Base-by-base conservation (phyloP, 1,140 invertebrate genomes). In the Akabosia matsudoensis region DNA sequence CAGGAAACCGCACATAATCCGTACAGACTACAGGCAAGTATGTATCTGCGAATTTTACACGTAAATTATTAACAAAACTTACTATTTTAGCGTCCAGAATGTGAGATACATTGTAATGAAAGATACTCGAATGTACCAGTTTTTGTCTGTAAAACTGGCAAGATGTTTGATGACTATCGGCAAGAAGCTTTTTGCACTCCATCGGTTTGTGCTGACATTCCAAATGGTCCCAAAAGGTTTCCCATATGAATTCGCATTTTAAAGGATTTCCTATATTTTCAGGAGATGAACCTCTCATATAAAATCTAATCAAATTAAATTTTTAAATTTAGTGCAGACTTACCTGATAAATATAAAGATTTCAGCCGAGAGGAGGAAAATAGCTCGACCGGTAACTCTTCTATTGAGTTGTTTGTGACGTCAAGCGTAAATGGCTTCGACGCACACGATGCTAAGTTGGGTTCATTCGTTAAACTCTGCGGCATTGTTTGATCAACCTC, bases 241-340 rank as follows among this genome's bases (percentile, higher is more conserved):
- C 70, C 70, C 70, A 72, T 37, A 72, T 51, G 33, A 72, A 72
- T 45, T 72, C 70, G 26, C 70, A 72, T 26, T 72, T 72, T 26
- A 72, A 45, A 51, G 33, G 70, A 26, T 72, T 72, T 13, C 70
- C 70, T 72, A 30, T 22, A n/a, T n/a, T n/a, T n/a, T n/a, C n/a
- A n/a, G n/a, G n/a, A n/a, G n/a, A n/a, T n/a, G n/a, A n/a, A n/a
- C n/a, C n/a, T n/a, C n/a, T n/a, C n/a, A n/a, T n/a, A n/a, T n/a
- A n/a, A n/a, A n/a, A n/a, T 16, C 28, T 7, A 67, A 31, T 28
- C 7, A 31, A 67, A 30, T 67, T 67, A 10, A 67, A 67, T 7
- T 61, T 24, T n/a, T 22, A 24, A 61, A 4, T 24, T 61, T n/a
- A n/a, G n/a, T n/a, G n/a, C n/a, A n/a, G n/a, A n/a, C n/a, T n/a